phyloP scores from a whole-genome alignment of 2,797 vertebrate genomes.

The Prunella strophiata region DNA sequence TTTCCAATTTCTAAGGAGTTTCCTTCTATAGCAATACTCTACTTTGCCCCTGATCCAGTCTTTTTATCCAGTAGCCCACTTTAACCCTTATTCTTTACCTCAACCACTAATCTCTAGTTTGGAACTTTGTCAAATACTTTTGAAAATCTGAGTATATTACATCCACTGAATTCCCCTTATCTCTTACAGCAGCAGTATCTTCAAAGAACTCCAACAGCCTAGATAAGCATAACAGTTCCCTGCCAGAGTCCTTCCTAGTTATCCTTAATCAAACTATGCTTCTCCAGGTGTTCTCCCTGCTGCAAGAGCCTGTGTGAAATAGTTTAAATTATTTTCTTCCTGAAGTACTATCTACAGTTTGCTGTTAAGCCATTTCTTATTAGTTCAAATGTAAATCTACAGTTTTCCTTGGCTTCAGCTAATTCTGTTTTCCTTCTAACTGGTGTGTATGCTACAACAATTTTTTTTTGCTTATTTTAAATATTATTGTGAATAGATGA shows the following conservation, averaged over 20 bases:
- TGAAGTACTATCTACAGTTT: not conserved
- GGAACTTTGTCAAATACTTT: slow-evolving; percentile 52
- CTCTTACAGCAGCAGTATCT: slow-evolving; percentile 58
- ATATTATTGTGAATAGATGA: not conserved
- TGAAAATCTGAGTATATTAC: slow-evolving; percentile 46
- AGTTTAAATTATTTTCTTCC: not conserved
- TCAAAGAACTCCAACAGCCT: slow-evolving; percentile 50
- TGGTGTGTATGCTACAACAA: not conserved
- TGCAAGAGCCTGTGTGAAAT: slow-evolving; percentile 19
- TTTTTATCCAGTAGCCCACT: slow-evolving; percentile 26
- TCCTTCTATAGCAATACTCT: not conserved
- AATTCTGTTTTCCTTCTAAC: not conserved
- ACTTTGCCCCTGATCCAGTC: not conserved
- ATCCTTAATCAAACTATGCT: slow-evolving; percentile 49
- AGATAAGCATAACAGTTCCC: slow-evolving; percentile 45
- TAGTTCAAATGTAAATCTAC: slow-evolving; percentile 2
- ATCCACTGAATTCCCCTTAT: slow-evolving; percentile 56
- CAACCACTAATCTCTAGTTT: slow-evolving; percentile 21
- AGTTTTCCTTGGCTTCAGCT: not conserved
- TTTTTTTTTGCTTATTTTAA: not conserved
- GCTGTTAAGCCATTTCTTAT: slow-evolving; percentile 15
- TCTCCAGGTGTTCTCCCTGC: slow-evolving; percentile 22
- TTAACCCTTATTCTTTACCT: slow-evolving; percentile 36
- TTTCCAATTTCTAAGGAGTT: slow-evolving; percentile 37
- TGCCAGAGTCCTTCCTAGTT: slow-evolving; percentile 27